phyloP scores from a whole-genome alignment of 2,113 vertebrate species.

The Falco punctatus region DNA sequence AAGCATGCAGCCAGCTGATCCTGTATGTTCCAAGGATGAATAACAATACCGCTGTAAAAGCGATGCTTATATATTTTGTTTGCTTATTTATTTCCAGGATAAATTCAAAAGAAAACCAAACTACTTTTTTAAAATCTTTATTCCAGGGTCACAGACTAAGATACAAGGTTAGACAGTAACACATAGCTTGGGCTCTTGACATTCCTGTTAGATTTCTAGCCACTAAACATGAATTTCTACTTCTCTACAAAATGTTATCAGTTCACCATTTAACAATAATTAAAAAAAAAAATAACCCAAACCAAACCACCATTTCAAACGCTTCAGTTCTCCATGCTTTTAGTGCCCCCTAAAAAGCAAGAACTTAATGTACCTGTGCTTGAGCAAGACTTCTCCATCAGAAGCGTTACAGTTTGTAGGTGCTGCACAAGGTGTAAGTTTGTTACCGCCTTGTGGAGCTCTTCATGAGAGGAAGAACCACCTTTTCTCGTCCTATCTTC shows the following conservation, averaged over 20 bases:
- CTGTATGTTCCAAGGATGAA: not conserved
- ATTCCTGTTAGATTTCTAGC: not conserved
- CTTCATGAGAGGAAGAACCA: not conserved
- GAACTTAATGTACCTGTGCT: not conserved
- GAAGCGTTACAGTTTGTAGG: not conserved
- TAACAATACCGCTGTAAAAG: fast-evolving
- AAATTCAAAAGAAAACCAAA: not conserved
- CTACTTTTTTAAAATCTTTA: not conserved
- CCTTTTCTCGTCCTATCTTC: not conserved
- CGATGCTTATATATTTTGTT: not conserved
- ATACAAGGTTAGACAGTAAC: not conserved
- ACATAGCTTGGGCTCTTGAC: not conserved
- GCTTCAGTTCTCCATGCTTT: not conserved
- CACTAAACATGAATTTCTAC: not conserved
- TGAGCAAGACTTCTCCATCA: not conserved
- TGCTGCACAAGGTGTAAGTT: not conserved
- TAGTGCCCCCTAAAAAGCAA: not conserved
- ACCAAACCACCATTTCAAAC: not conserved
- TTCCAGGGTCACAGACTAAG: slow-evolving; percentile 8
- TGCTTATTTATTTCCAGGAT: not conserved
- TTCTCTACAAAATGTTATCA: not conserved
- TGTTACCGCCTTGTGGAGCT: not conserved
- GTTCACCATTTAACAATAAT: not conserved
- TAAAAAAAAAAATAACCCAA: not conserved
- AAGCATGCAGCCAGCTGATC: not conserved